Percentiles rank a stretch among this genome's conserved stretches.
Conservation (phyloP, 2,888 invertebrate genomes). For the Poecilobothrus nobilitatus region DNA sequence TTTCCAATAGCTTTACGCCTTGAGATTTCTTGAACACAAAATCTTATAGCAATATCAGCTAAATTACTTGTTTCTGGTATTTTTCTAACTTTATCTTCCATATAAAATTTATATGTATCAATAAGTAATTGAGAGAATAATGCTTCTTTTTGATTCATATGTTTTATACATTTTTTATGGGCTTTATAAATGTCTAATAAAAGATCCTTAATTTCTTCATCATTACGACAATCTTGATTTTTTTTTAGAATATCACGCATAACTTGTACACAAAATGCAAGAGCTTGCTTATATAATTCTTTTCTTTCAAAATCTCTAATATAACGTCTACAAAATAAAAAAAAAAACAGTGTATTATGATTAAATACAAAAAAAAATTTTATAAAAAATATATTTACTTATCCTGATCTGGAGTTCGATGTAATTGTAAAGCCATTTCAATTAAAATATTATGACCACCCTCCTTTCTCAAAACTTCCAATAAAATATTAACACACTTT, state of each 20-base stretch:
- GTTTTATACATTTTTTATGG: constrained; percentile 61
- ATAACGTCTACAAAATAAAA: constrained; percentile 54
- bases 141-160: constrained; percentile 45
- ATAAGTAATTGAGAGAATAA: constrained; percentile 56
- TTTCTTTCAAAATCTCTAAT: constrained; percentile 76
- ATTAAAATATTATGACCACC: constrained; percentile 72
- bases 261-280: constrained; percentile 62
- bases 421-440: constrained; percentile 69
- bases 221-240: constrained; percentile 46
- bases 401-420: constrained; percentile 73
- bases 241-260: constrained; percentile 55
- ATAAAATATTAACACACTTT: constrained; percentile 68
- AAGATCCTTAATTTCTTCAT: constrained; percentile 47
- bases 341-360: not conserved
- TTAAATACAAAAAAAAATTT: constrained; percentile 10
- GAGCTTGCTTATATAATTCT: constrained; percentile 69
- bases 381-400: constrained; percentile 56
- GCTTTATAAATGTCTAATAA: constrained; percentile 56
- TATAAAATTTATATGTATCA: constrained; percentile 61
- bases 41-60: constrained; percentile 60
- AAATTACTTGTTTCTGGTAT: constrained; percentile 54
- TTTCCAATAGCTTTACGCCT: constrained; percentile 50
- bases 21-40: constrained; percentile 56
- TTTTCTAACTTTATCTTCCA: constrained; percentile 48
- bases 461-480: constrained; percentile 70